Base-by-base conservation (phyloP, 1,140 invertebrate genomes). In the Cheumatopsyche charites region DNA sequence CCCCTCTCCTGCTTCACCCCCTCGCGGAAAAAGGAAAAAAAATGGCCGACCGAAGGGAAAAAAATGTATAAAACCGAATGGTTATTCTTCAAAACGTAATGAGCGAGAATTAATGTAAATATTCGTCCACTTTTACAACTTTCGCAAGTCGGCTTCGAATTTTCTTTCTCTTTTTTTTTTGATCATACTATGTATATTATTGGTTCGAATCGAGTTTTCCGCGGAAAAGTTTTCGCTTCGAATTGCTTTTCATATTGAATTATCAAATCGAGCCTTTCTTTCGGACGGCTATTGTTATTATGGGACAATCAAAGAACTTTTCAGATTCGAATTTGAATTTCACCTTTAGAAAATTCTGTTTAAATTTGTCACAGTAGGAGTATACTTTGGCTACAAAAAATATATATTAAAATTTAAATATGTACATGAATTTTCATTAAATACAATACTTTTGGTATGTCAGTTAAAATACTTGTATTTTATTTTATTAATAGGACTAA, bases 71-170 rank as follows among this genome's bases (percentile, higher is more conserved):
- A 78, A 81, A 79, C 75, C 82, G 82, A 83, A 68, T 81, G 82
- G 83, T 84, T 83, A 84, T 85, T 85, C 83, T 83, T 82, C 82
- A 84, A 83, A 84, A 84, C 82, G 83, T 84, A 84, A 84, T 85
- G 83, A 84, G 73, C 83, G 81, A 82, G 82, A 85, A 85, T 85
- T 85, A 83, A 84, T 84, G 83, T 84, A 84, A 84, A 84, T 84
- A 84, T 84, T 84, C 83, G 82, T 84, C 29, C 9, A 36, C 29
- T 83, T 83, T 81, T 36, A 77, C 78, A 36, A 36, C 79, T 73
- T 74, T 77, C 82, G 80, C 77, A 82, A 83, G 45, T 79, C 76
- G 79, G 79, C 80, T 36, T 36, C 43, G 12, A 4, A 13, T 47
- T 47, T 47, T 80, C 79, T 81, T 81, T 80, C 83, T 83, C 82